Evolutionary conservation across 2,113 vertebrate species (phyloP).

Genomic region (Rhabdornis inornatus): DNA sequence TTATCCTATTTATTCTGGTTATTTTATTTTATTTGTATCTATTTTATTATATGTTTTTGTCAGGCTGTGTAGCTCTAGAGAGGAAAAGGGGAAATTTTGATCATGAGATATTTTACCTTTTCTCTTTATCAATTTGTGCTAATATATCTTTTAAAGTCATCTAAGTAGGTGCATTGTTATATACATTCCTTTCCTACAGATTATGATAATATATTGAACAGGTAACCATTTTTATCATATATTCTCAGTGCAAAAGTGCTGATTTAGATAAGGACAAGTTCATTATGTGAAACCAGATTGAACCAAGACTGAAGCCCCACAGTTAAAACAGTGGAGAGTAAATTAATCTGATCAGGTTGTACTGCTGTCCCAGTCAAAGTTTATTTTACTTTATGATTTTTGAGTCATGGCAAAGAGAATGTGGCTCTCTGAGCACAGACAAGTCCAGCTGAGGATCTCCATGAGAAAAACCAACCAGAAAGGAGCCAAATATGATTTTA

Average conservation of each 20-base stretch:
- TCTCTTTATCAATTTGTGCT: neutral
- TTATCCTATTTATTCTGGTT: neutral
- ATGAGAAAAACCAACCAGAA: neutral
- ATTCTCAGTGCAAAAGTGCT: neutral
- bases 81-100: neutral
- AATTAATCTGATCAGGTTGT: neutral
- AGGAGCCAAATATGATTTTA: neutral
- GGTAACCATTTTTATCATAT: neutral
- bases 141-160: neutral
- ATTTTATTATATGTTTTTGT: neutral
- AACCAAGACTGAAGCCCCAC: neutral
- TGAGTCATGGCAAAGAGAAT: neutral
- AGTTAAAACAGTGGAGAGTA: neutral
- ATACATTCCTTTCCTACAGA: neutral
- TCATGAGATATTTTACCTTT: neutral
- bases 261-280: neutral
- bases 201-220: neutral
- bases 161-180: neutral
- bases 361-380: neutral
- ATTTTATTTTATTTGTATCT: neutral
- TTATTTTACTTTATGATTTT: neutral
- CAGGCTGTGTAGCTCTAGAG: neutral
- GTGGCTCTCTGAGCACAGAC: neutral
- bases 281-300: neutral
- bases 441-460: neutral